Evolutionary conservation across 2,797 vertebrate species (phyloP).

Genomic region (Rachycentron canadum): DNA sequence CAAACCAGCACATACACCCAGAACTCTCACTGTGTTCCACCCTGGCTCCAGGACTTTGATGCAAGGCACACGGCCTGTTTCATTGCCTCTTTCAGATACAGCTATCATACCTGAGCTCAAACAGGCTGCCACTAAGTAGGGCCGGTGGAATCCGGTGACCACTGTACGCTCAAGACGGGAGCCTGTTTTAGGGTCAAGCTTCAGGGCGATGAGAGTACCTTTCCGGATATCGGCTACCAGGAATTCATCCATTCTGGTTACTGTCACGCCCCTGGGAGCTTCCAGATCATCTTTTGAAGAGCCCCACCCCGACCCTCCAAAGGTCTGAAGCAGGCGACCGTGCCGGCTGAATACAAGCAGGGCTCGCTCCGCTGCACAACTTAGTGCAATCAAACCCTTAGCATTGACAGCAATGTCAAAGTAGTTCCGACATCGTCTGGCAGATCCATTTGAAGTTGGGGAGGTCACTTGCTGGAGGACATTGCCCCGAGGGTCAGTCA

Average conservation of each 20-base stretch:
- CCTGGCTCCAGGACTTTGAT: constrained; percentile 86
- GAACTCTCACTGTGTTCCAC: constrained; percentile 85
- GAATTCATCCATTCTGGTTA: constrained; percentile 84
- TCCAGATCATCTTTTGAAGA: constrained; percentile 82
- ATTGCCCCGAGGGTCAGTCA: constrained; percentile 83
- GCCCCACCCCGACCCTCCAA: constrained; percentile 76
- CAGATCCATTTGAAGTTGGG: constrained; percentile 64
- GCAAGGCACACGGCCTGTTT: constrained; percentile 83
- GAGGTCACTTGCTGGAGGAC: constrained; percentile 86
- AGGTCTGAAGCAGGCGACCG: constrained; percentile 86
- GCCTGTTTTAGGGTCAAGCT: constrained; percentile 82
- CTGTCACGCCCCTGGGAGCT: constrained; percentile 86
- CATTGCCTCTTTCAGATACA: constrained; percentile 86
- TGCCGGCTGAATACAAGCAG: constrained; percentile 86
- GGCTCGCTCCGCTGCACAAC: constrained; percentile 83
- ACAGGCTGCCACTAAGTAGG: constrained; percentile 86
- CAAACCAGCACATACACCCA: constrained; percentile 83
- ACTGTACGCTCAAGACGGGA: constrained; percentile 82
- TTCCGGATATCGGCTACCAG: constrained; percentile 87
- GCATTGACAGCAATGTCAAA: constrained; percentile 88
- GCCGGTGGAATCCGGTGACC: constrained; percentile 87
- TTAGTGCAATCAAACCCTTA: constrained; percentile 87
- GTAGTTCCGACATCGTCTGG: constrained; percentile 82
- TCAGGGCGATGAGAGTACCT: constrained; percentile 83
- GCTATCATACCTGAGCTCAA: constrained; percentile 81